phyloP scores from a whole-genome alignment of 2,888 invertebrate species.

The Agrilus biguttatus region DNA sequence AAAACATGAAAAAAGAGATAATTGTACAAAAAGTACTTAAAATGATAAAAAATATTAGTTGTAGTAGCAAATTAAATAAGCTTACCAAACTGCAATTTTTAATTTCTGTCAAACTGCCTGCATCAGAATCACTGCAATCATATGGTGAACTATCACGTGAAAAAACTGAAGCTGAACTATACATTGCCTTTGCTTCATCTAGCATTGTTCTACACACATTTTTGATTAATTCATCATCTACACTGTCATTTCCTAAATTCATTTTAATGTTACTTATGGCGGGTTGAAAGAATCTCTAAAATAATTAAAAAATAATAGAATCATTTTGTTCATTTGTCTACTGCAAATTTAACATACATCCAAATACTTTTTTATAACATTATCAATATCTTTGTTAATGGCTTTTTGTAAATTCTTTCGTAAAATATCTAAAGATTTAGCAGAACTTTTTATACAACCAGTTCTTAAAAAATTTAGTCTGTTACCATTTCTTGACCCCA shows the following conservation, averaged over 20 bases:
- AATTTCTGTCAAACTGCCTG: conserved; percentile 35
- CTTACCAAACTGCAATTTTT: conserved; percentile 27
- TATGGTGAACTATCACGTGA: conserved; percentile 35
- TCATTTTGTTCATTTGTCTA: conserved; percentile 1
- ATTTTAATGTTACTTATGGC: conserved; percentile 62
- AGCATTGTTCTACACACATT: conserved; percentile 64
- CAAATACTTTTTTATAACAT: conserved; percentile 61
- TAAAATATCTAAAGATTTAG: conserved; percentile 59
- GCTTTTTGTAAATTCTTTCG: conserved; percentile 62
- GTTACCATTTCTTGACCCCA: conserved; percentile 42
- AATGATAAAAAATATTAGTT: background rate
- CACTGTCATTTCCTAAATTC: conserved; percentile 61
- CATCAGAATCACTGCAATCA: conserved; percentile 41
- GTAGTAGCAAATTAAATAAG: background rate
- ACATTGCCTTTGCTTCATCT: conserved; percentile 62
- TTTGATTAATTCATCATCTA: conserved; percentile 59
- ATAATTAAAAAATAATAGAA: conserved; percentile 12
- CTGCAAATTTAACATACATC: conserved; percentile 36
- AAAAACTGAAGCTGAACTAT: conserved; percentile 37
- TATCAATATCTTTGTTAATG: conserved; percentile 65
- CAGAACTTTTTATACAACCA: conserved; percentile 44
- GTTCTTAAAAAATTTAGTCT: conserved; percentile 27
- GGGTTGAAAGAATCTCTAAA: conserved; percentile 66
- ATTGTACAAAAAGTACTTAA: conserved; percentile 18
- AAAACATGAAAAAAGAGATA: background rate